These are phyloP conservation scores for Athalia circularis DNA, from an alignment of 2,888 invertebrate genomes.

Conservation along the genomic window DNA sequence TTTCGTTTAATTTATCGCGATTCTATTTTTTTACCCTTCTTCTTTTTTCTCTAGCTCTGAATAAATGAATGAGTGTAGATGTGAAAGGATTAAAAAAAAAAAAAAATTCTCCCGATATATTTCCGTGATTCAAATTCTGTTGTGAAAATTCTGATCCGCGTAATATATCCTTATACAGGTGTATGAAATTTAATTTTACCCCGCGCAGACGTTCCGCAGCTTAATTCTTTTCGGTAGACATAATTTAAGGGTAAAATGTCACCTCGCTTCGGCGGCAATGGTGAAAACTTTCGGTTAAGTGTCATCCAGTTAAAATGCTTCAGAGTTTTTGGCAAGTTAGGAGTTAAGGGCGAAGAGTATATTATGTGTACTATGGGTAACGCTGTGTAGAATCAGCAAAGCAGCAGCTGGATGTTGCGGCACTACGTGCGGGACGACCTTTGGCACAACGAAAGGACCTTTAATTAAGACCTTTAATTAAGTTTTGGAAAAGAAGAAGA, in stretches of 20 bases:
- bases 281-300: constrained; percentile 31
- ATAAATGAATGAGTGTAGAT: too few relatives aligned
- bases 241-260: constrained; percentile 27
- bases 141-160: too few relatives aligned
- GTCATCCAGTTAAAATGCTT: constrained; percentile 36
- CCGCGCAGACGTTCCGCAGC: neutral
- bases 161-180: neutral
- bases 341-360: neutral
- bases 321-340: constrained; percentile 9
- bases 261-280: constrained; percentile 12
- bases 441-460: constrained; percentile 29
- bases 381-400: neutral
- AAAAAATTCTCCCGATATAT: too few relatives aligned
- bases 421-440: neutral
- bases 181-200: neutral
- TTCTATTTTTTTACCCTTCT: too few relatives aligned
- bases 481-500: constrained; percentile 35
- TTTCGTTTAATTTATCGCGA: too few relatives aligned
- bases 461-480: constrained; percentile 45
- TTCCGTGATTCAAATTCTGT: too few relatives aligned
- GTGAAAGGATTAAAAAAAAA: too few relatives aligned
- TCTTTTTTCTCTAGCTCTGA: too few relatives aligned
- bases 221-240: constrained; percentile 24
- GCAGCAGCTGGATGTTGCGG: too few relatives aligned
- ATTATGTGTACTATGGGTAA: neutral